Evolutionary conservation across 2,888 invertebrate species (phyloP).

Genomic region (Lithophane ornitopus): DNA sequence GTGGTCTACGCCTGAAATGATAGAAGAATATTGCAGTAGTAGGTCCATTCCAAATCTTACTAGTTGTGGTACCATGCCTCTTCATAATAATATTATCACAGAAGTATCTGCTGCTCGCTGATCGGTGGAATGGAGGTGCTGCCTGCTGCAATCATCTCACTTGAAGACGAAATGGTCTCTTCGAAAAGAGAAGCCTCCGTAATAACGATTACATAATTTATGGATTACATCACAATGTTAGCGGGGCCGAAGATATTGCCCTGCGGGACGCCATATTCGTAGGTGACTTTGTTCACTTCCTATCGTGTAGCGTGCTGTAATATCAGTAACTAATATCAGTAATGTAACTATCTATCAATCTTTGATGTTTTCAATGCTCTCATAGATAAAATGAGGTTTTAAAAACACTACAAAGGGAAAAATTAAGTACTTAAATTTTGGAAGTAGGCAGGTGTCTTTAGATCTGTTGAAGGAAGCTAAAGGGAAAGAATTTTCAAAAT

Average conservation of each 20-base stretch:
- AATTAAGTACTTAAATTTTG: too few relatives aligned
- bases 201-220: neutral
- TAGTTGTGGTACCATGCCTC: neutral
- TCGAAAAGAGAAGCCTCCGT: too few relatives aligned
- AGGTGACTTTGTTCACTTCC: neutral
- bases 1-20: constrained; percentile 76
- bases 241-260: constrained; percentile 7
- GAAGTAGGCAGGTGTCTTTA: too few relatives aligned
- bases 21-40: neutral
- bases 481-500: too few relatives aligned
- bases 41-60: neutral
- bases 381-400: too few relatives aligned
- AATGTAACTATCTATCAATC: neutral
- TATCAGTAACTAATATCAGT: neutral
- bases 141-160: neutral
- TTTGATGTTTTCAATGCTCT: neutral
- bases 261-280: neutral
- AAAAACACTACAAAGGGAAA: too few relatives aligned
- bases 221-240: neutral
- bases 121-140: neutral
- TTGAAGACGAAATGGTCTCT: neutral
- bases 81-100: neutral
- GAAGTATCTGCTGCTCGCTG: neutral
- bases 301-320: neutral
- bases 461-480: too few relatives aligned